A percentile compares a stretch with the other conserved stretches of the same genome.
Evolutionary conservation across 1,140 invertebrate genomes (phyloP).

Genomic region (Eurosta solidaginis): DNA sequence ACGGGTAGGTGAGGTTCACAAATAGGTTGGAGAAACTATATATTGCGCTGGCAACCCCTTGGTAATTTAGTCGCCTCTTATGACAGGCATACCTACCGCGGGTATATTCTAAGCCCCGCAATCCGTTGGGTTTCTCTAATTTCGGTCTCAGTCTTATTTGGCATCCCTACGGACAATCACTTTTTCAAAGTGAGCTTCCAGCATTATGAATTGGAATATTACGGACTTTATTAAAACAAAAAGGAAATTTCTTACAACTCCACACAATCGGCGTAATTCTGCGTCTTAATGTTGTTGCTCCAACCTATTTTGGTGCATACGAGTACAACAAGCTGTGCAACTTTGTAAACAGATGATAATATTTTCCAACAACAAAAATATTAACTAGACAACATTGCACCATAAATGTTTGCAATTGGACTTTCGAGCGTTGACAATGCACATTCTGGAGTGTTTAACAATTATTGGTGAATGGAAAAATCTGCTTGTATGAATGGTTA

Average conservation of each 20-base stretch:
- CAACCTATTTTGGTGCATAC: conserved; percentile 14
- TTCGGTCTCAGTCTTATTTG: too few relatives aligned
- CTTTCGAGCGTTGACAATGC: neutral
- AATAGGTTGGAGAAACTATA: too few relatives aligned
- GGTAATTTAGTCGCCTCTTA: too few relatives aligned
- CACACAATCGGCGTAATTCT: neutral
- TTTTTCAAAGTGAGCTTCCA: neutral
- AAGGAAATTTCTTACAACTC: neutral
- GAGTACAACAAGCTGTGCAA: conserved; percentile 16
- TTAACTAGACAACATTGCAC: neutral
- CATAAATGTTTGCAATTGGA: neutral
- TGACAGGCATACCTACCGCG: too few relatives aligned
- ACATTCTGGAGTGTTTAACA: conserved; percentile 1
- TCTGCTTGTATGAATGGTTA: neutral
- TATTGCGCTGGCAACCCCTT: too few relatives aligned
- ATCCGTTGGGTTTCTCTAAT: too few relatives aligned
- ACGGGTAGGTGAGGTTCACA: too few relatives aligned
- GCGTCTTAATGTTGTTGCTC: neutral
- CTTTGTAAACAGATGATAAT: neutral
- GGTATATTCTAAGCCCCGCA: too few relatives aligned
- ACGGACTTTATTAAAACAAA: neutral
- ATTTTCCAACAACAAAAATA: neutral
- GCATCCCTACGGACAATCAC: too few relatives aligned
- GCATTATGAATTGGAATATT: neutral
- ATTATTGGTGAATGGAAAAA: conserved; percentile 18